Evolutionary conservation across 1,140 invertebrate species (phyloP), one percentile per base, ranked within the genome.

Genomic region (Pectinophora gossypiella): DNA sequence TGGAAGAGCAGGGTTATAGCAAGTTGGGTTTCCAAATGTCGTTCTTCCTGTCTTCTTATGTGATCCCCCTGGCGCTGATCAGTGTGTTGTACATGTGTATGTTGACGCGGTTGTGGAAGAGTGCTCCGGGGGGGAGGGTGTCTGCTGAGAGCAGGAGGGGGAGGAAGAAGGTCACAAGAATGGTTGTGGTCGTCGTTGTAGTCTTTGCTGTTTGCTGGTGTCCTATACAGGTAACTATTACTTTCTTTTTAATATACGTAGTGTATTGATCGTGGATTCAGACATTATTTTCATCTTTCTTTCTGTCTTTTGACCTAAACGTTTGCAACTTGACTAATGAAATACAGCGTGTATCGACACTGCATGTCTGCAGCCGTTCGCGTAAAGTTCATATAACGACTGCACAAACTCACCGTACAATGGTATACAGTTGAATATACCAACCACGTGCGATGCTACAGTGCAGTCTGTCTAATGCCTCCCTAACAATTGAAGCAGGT

Each of bases 171-270:
- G 97, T 98, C 0, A 99, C 97, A 0, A 90, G 95, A 55, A 95
- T 99, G 92, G 96, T 99, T 5, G 91, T 98, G 27, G 94, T 97
- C 16, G 97, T 99, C 12, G 96, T 99, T 0, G 92, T 96, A 16
- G 97, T 97, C 21, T 99, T 99, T 80, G 97, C 97, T 7, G 89
- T 98, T 23, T 98, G 97, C 86, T 99, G 98, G 98, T 93, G 95
- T 64, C 97, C 97, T 1, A 95, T 99, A 70, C 97, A 98, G 90
- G 93, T 96, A 58, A 91, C 9, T 32, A 32, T 3, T 32, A 9
- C n/a, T n/a, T n/a, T 7, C 13, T 10, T 5, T 27, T 6, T 27
- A 27, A 27, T 5, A 27, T 27, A 27, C 12, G 23, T 27, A 5
- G 23, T 27, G 23, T 27, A 6, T 27, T 6, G 12, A 6, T 12